Percentiles rank a stretch among this genome's conserved stretches.
These are phyloP conservation scores for Trachelipus rathkii DNA, from an alignment of 1,140 invertebrate genomes.

Conservation along the genomic window DNA sequence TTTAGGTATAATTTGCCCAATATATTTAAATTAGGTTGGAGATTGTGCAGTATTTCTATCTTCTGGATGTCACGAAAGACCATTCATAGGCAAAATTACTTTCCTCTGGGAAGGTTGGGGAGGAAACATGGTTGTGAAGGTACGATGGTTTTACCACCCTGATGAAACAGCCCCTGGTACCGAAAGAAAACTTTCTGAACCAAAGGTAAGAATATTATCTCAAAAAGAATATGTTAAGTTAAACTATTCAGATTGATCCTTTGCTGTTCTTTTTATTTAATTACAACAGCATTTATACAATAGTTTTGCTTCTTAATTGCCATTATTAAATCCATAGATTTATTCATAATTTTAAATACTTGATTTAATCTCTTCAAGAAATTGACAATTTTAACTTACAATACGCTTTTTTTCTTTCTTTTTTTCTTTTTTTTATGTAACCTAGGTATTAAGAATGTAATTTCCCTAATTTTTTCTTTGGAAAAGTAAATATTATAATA, in stretches of 20 bases:
- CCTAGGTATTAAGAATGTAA: no score
- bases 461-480: no score
- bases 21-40: conserved; percentile 61
- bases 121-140: conserved; percentile 81
- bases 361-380: no score
- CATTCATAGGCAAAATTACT: conserved; percentile 71
- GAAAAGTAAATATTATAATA: no score
- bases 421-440: no score
- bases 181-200: conserved; percentile 50
- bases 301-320: neutral
- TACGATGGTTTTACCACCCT: conserved; percentile 95
- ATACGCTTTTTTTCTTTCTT: no score
- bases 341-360: neutral
- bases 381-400: no score
- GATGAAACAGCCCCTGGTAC: conserved; percentile 69
- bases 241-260: no score
- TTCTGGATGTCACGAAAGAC: conserved; percentile 77
- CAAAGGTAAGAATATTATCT: conserved; percentile 49
- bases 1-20: neutral
- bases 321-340: neutral
- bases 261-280: no score
- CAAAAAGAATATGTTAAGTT: conserved; percentile 23
- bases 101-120: conserved; percentile 81
- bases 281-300: no score
- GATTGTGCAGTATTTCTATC: conserved; percentile 88